Percentiles rank a stretch among this genome's conserved stretches.
These are phyloP conservation scores for Cryptoprocta ferox DNA, from an alignment of 2,797 vertebrate genomes.

Conservation along the genomic window DNA sequence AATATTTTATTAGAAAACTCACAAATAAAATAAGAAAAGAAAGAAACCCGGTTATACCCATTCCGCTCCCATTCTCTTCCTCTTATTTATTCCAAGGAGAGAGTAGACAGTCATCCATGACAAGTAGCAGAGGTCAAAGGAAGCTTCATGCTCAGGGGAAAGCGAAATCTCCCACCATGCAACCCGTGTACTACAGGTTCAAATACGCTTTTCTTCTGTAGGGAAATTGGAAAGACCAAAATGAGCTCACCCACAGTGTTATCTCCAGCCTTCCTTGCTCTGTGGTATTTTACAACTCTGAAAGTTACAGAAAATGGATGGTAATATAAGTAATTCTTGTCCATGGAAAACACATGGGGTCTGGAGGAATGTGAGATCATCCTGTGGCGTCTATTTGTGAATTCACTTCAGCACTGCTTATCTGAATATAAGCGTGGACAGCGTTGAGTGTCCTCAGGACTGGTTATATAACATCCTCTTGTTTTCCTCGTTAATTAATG, in stretches of 20 bases:
- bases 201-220: background rate
- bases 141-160: background rate
- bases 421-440: background rate
- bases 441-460: background rate
- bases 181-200: background rate
- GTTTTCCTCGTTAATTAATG: background rate
- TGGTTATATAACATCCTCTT: background rate
- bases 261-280: no score
- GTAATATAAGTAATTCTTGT: background rate
- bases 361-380: background rate
- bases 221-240: background rate
- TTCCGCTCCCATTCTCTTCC: background rate
- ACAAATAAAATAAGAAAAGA: background rate
- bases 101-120: background rate
- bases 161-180: background rate
- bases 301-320: background rate
- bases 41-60: background rate
- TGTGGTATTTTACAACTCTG: background rate
- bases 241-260: background rate
- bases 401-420: background rate
- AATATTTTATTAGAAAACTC: background rate
- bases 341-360: background rate
- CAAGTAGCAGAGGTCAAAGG: background rate
- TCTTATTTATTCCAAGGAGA: background rate
- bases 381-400: background rate